Base-by-base conservation (phyloP, 2,888 invertebrate genomes). In the Eupithecia abbreviata region DNA sequence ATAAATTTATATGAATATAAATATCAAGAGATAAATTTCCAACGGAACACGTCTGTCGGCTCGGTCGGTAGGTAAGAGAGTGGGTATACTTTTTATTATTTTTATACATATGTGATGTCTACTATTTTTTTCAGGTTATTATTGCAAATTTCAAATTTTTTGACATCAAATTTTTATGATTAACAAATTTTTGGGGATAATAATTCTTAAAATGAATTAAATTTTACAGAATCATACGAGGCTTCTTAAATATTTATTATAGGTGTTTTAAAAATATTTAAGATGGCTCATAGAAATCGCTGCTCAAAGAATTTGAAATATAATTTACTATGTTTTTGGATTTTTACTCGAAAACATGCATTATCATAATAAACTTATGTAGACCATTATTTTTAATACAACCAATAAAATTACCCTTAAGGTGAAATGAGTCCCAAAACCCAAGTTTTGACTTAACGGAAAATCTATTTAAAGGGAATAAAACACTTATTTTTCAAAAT, bases 11-110 rank as follows among this genome's bases (percentile, higher is more conserved):
- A 42, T 62, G 77, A 66, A 42, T 67, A 4, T 18, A 9, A 3
- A 45, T 66, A 15, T 42, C 62, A 58, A 55, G 55, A 55, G 13
- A 69, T 71, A 51, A 55, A 66, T 74, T 68, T 18, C 12, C 43
- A 70, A 74, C 75, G 75, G 12, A 49, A 3, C 83, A 84, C 86
- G 90, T 88, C 88, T 70, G n/a, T 86, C 89, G 90, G 90, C 89
- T 89, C 81, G 90, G 90, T 91, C 88, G 91, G 91, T 90, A 90
- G 91, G 91, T 91, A 91, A 49, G 18, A 66, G 75, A 80, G 82
- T 79, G 81, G 81, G 80, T 80, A 81, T 81, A 71, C 18, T 9
- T 42, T 78, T 74, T 77, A 76, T 79, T 80, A 73, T 76, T 81
- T 77, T 47, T 55, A 72, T 68, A 62, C 71, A 76, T n/a, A 41